phyloP scores from a whole-genome alignment of 2,113 vertebrate species.

The Parus major region DNA sequence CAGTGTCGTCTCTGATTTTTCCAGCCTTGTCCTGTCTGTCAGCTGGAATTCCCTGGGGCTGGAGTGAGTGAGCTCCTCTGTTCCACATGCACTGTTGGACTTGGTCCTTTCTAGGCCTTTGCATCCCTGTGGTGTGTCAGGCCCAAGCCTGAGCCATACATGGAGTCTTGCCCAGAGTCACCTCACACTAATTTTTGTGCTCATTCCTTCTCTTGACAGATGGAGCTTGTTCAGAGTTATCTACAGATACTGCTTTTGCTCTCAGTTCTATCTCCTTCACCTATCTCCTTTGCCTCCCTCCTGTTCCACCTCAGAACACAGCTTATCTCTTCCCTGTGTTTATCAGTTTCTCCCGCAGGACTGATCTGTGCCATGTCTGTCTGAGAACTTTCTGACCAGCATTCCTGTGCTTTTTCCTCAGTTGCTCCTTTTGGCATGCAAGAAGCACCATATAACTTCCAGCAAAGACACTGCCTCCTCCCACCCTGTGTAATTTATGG shows the following conservation, averaged over 20 bases:
- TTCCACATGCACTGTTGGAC: not conserved
- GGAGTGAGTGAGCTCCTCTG: fast-evolving
- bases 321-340: not conserved
- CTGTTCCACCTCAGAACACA: not conserved
- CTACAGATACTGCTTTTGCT: not conserved
- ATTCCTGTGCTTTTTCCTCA: not conserved
- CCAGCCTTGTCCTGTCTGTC: not conserved
- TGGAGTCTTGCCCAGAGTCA: not conserved
- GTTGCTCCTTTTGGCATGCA: not conserved
- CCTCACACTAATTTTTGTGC: not conserved
- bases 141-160: fast-evolving
- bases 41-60: not conserved
- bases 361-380: not conserved
- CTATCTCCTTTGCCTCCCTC: not conserved
- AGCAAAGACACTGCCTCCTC: not conserved
- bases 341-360: not conserved
- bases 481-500: not conserved
- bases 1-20: not conserved
- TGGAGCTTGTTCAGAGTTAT: not conserved
- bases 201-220: not conserved
- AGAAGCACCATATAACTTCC: not conserved
- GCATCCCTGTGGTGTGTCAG: not conserved
- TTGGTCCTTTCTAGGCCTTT: not conserved
- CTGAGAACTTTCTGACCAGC: not conserved
- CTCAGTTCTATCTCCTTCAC: not conserved